A percentile compares a stretch with the other conserved stretches of the same genome.
These are phyloP conservation scores for Rotaria magnacalcarata DNA, from an alignment of 2,888 invertebrate species.

Conservation along the genomic window DNA sequence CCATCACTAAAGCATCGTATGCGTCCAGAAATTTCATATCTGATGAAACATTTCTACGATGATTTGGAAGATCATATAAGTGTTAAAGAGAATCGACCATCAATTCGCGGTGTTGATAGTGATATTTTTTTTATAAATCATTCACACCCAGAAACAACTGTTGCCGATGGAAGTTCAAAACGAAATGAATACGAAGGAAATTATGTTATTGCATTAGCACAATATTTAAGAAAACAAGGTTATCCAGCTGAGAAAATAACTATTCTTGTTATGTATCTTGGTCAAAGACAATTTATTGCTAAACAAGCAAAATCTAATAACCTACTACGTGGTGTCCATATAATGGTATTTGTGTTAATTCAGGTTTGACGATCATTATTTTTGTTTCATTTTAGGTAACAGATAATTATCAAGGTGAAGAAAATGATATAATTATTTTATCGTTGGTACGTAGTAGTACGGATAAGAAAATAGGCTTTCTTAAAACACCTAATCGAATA, in stretches of 20 bases:
- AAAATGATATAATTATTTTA: constrained; percentile 72
- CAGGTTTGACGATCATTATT: neutral
- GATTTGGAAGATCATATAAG: constrained; percentile 51
- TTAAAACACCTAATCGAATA: constrained; percentile 69
- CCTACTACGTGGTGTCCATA: constrained; percentile 50
- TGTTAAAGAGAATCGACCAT: constrained; percentile 47
- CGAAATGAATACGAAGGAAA: constrained; percentile 54
- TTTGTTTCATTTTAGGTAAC: constrained; percentile 53
- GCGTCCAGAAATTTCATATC: constrained; percentile 54
- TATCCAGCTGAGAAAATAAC: constrained; percentile 53
- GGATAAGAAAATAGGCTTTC: constrained; percentile 69
- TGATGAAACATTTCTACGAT: constrained; percentile 53
- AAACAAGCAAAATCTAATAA: constrained; percentile 48
- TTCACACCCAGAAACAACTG: constrained; percentile 49
- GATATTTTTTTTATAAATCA: constrained; percentile 56
- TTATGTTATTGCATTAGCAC: constrained; percentile 50
- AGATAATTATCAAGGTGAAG: constrained; percentile 77
- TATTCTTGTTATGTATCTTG: constrained; percentile 55
- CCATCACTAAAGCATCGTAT: constrained; percentile 51
- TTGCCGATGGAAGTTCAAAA: constrained; percentile 51
- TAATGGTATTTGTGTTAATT: constrained; percentile 47
- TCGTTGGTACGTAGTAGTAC: constrained; percentile 74
- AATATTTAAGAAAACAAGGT: constrained; percentile 54
- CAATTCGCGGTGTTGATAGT: constrained; percentile 49
- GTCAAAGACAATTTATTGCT: constrained; percentile 52